Percentiles rank a stretch among this genome's conserved stretches.
These are phyloP conservation scores for Agrochola litura DNA, from an alignment of 2,888 invertebrate genomes.

Conservation along the genomic window DNA sequence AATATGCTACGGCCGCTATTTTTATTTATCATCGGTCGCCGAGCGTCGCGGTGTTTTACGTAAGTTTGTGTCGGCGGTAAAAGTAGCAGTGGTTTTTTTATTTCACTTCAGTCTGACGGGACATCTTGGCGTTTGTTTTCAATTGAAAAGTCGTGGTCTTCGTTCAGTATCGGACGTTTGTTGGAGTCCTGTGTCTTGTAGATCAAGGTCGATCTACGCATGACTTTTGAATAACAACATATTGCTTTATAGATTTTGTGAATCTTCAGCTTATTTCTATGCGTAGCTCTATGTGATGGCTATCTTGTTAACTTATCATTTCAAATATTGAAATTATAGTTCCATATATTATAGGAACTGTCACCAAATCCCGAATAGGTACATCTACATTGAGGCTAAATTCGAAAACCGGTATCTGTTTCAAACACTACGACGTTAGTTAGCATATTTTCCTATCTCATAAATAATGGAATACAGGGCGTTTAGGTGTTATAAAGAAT, in stretches of 20 bases:
- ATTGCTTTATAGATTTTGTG: conserved; percentile 12
- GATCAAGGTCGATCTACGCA: conserved; percentile 17
- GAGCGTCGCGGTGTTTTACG: conserved; percentile 69
- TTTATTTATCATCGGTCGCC: conserved; percentile 83
- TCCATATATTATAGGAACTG: not conserved
- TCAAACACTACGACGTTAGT: conserved; percentile 4
- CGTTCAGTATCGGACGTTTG: conserved; percentile 31
- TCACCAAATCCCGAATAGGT: not conserved
- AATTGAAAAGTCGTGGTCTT: conserved; percentile 45
- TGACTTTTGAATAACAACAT: conserved; percentile 14
- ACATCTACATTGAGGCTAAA: not conserved
- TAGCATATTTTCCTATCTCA: conserved; percentile 39
- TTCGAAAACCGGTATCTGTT: conserved; percentile 5
- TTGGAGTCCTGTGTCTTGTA: conserved; percentile 28
- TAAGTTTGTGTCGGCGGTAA: conserved; percentile 59
- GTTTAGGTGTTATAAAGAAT: conserved; percentile 61
- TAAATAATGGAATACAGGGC: conserved; percentile 55
- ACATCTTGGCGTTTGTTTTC: conserved; percentile 52
- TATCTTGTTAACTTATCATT: not conserved
- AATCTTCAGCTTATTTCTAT: not conserved
- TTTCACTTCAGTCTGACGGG: conserved; percentile 32
- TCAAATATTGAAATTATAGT: not conserved
- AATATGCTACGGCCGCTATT: conserved; percentile 81
- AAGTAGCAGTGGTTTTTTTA: conserved; percentile 61
- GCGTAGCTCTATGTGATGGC: too few species aligned